Percentiles rank a stretch among this genome's conserved stretches.
phyloP scores from a whole-genome alignment of 2,797 vertebrate genomes.

The Platalea minor region DNA sequence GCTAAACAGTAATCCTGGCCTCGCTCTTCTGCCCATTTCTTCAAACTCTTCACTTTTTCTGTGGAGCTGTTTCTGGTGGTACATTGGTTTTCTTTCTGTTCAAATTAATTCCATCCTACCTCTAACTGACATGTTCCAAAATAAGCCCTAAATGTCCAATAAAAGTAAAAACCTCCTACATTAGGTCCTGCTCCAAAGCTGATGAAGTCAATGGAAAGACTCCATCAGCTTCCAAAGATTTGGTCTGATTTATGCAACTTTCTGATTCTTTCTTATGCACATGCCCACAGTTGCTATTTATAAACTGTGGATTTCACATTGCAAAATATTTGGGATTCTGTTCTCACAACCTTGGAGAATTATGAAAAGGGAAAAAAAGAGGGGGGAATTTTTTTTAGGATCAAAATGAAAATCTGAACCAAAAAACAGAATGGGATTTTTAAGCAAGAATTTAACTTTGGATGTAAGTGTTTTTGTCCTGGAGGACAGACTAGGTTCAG shows the following conservation, averaged over 20 bases:
- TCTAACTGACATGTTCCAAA: constrained; percentile 37
- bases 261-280: background rate
- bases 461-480: background rate
- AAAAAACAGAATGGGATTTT: background rate
- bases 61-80: background rate
- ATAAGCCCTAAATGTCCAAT: constrained; percentile 43
- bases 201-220: constrained; percentile 49
- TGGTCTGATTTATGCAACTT: background rate
- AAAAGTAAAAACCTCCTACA: constrained; percentile 5
- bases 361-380: background rate
- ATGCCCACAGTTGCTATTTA: background rate
- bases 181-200: constrained; percentile 6
- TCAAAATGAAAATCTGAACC: background rate
- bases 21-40: background rate
- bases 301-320: background rate
- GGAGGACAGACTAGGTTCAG: background rate
- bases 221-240: background rate
- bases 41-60: constrained; percentile 2
- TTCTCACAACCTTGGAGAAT: background rate
- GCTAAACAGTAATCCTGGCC: background rate
- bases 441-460: background rate
- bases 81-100: background rate
- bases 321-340: background rate
- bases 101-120: constrained; percentile 63
- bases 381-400: background rate